Base-by-base conservation (phyloP, 2,888 invertebrate genomes). In the Villa cingulata region DNA sequence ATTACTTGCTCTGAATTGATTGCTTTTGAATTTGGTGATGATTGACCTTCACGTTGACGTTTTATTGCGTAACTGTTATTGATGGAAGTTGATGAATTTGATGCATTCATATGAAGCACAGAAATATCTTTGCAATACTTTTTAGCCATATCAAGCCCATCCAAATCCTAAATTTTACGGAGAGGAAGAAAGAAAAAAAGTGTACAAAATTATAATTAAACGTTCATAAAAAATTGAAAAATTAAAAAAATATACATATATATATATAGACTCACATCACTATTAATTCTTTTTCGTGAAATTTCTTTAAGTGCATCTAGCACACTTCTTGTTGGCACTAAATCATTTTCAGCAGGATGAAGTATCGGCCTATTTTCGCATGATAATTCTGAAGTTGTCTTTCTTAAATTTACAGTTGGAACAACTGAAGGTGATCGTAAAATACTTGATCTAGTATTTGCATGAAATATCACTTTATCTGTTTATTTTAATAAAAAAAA, bases 291-390 rank as follows among this genome's bases (percentile, higher is more conserved):
- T 58, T 75, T 75, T 20, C 74, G 62, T 2, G 75, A 75, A 43
- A 75, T 75, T 59, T 75, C 75, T 53, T 74, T 74, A 1, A 75
- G 57, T 15, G 73, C 75, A 57, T 75, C 75, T 34, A 75, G 58
- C 5, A 75, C 74, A 58, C 73, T 74, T 45, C 71, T 64, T 2
- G 74, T 73, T 4, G 67, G 68, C 43, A 62, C 62, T 47, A 61
- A 57, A 47, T 72, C 72, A 44, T 59, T 63, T 43, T 64, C 66
- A 3, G 61, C 62, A 7, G 64, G 64, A 51, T 65, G 65, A 42
- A 64, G 19, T 43, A 65, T 66, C 2, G 66, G 68, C 3, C 63
- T 54, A 58, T 66, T 66, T 38, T 68, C 66, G 2, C 62, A 54
- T 0, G 62, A 62, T 23, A 65, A 48, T 46, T 63, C 61, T 16